phyloP scores from a whole-genome alignment of 1,140 invertebrate genomes.

The Chlorops oryzae region DNA sequence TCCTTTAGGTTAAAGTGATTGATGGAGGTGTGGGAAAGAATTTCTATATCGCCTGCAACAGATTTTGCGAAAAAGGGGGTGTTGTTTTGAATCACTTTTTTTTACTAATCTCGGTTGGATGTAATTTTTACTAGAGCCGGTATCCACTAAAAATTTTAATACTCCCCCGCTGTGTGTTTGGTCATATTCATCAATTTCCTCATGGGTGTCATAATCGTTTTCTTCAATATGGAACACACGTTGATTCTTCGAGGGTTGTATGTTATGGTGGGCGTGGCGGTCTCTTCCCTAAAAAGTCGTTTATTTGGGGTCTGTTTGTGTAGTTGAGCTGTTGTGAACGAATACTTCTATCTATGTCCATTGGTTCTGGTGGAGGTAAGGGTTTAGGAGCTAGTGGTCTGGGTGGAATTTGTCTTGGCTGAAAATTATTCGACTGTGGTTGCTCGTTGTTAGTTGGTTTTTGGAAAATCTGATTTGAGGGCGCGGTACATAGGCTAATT shows the following conservation, averaged over 20 bases:
- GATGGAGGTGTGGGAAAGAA: constrained; percentile 12
- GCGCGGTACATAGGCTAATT: constrained; percentile 1
- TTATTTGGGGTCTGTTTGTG: constrained; percentile 13
- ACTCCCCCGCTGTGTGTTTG: constrained; percentile 13
- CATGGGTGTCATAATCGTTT: not conserved
- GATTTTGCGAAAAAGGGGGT: constrained; percentile 12
- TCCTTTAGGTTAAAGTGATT: constrained; percentile 12
- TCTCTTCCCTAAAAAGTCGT: not conserved
- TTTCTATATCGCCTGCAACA: constrained; percentile 8
- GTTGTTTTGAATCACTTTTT: constrained; percentile 12
- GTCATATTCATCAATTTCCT: constrained; percentile 4
- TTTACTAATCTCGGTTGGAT: constrained; percentile 15
- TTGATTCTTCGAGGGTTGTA: not conserved
- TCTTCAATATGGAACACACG: no score
- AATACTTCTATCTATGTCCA: constrained; percentile 16
- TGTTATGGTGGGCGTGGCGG: not conserved
- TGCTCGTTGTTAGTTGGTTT: not conserved
- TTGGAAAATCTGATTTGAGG: not conserved
- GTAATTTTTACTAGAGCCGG: constrained; percentile 19
- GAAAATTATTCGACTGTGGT: not conserved
- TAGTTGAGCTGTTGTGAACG: constrained; percentile 14
- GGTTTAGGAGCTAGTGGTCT: constrained; percentile 8
- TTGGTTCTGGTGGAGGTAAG: constrained; percentile 14
- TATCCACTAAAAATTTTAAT: constrained; percentile 17
- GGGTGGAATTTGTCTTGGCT: not conserved